Evolutionary conservation across 2,797 vertebrate genomes (phyloP), one percentile per base, ranked within the genome.

Genomic region (Crenichthys baileyi): DNA sequence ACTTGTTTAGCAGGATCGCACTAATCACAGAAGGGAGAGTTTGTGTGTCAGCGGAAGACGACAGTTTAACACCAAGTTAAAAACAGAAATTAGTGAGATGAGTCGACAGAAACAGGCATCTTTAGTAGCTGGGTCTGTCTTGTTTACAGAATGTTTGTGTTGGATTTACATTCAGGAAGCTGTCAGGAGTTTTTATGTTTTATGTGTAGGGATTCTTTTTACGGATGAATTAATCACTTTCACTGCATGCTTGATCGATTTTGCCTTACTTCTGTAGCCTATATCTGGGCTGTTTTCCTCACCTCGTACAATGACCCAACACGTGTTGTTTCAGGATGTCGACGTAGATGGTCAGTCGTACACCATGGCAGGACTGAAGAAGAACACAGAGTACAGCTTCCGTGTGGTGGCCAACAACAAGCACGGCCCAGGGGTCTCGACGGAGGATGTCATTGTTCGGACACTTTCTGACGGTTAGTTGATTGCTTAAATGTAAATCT

Each of bases 351-450:
- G 91, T 74, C 97, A 96, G 85, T 97, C 96, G 0, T 95, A 97
- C 92, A 96, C 95, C 36, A 87, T 99, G 85, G 95, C 61, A 0
- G 97, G 96, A 0, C 91, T 99, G 90, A 99, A 97, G 94, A 99
- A 99, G 89, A 97, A 97, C 86, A 97, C 96, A 0, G 97, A 98
- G 85, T 99, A 99, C 91, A 98, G 94, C 81, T 97, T 99, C 90
- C 96, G 98, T 4, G 97, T 99, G 77, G 98, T 99, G 63, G 98
- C 98, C 63, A 97, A 97, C 93, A 99, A 99, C 92, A 98, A 97
- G 74, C 98, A 99, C 1, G 98, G 98, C 0, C 96, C 97, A 0
- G 98, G 98, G 2, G 98, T 99, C 84, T 99, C 98, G 72, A 99
- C 98, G 0, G 97, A 98, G 16, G 98, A 99, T 24, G 88, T 99